These are phyloP conservation scores for Catostomus latipinnis DNA, from an alignment of 2,797 vertebrate species.

Conservation along the genomic window DNA sequence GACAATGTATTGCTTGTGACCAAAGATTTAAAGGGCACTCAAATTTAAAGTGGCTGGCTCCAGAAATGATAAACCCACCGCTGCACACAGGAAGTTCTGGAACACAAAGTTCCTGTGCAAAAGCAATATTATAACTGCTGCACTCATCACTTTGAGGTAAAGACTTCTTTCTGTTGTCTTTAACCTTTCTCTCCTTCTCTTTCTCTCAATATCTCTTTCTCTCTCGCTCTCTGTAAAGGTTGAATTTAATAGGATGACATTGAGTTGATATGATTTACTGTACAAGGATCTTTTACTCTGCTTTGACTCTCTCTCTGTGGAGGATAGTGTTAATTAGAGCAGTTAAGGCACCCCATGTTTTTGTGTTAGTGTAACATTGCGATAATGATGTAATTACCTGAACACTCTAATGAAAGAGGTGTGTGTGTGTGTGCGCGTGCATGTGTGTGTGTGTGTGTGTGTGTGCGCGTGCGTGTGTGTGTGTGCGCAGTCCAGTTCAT, in stretches of 20 bases:
- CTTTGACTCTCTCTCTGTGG: constrained; percentile 7
- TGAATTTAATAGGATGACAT: constrained; percentile 29
- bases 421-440: too few relatives aligned
- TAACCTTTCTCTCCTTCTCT: neutral
- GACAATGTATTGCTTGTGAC: too few relatives aligned
- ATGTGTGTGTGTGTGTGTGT: too few relatives aligned
- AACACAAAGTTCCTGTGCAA: too few relatives aligned
- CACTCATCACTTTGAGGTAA: too few relatives aligned
- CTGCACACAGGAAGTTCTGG: too few relatives aligned
- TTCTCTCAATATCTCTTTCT: neutral
- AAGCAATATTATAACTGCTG: neutral
- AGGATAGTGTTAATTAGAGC: constrained; percentile 51
- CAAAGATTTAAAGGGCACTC: too few relatives aligned
- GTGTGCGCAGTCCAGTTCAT: constrained; percentile 2
- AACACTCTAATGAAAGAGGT: constrained; percentile 38
- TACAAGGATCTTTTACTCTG: constrained; percentile 22
- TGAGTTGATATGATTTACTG: constrained; percentile 14
- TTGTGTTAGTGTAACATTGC: constrained; percentile 25
- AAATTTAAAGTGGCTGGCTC: too few relatives aligned
- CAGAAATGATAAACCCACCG: too few relatives aligned
- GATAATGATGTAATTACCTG: constrained; percentile 31
- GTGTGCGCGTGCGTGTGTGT: neutral
- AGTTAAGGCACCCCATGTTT: constrained; percentile 35
- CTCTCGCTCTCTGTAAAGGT: constrained; percentile 24
- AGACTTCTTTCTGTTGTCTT: neutral